Percentiles rank a stretch among this genome's conserved stretches.
Conservation (phyloP, 2,113 vertebrate genomes). For the Ailuropoda melanoleuca region DNA sequence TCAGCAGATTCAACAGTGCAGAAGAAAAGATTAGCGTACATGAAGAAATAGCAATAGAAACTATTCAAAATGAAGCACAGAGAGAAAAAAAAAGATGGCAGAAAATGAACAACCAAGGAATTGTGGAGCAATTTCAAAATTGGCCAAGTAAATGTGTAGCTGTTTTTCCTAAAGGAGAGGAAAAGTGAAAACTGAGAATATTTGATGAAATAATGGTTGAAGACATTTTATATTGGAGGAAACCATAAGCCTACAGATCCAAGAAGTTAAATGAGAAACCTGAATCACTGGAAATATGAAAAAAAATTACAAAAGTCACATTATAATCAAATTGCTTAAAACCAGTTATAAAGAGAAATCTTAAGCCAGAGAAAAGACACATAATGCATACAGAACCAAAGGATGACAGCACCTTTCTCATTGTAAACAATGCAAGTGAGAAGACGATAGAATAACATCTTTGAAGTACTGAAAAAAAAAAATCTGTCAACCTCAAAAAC, state of each 20-base stretch:
- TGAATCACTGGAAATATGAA: neutral
- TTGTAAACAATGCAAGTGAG: neutral
- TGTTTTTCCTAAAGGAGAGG: neutral
- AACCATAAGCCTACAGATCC: neutral
- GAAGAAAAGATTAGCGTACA: neutral
- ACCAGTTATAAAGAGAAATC: neutral
- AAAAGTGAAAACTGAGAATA: neutral
- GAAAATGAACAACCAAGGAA: neutral
- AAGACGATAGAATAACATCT: neutral
- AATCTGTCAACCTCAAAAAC: neutral
- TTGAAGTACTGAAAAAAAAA: neutral
- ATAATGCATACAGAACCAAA: neutral
- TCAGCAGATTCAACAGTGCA: neutral
- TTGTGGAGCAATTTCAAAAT: neutral
- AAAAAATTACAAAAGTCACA: neutral
- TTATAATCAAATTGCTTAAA: neutral
- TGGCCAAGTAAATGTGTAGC: neutral
- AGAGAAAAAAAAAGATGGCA: neutral
- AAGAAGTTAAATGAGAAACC: neutral
- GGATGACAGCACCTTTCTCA: neutral
- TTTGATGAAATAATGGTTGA: neutral
- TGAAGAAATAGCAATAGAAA: neutral
- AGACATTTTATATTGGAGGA: neutral
- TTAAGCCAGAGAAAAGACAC: neutral
- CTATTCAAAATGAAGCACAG: neutral